Conservation (phyloP, 2,113 vertebrate genomes). For the Lycaon pictus region DNA sequence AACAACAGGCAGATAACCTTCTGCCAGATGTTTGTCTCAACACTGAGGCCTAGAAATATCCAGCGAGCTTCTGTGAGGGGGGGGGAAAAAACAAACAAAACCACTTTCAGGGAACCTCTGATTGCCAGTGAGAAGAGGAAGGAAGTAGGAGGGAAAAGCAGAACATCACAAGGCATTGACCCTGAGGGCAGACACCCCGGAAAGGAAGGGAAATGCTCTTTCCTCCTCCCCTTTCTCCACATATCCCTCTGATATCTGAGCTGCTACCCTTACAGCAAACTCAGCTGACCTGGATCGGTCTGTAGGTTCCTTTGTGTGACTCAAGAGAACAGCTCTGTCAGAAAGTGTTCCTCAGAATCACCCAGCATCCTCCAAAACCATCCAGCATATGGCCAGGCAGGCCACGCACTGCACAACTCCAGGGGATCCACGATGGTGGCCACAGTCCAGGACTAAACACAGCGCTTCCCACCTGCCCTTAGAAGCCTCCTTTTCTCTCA, state of each 20-base stretch:
- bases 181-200: neutral
- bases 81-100: neutral
- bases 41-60: neutral
- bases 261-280: neutral
- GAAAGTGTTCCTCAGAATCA: neutral
- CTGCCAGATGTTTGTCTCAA: neutral
- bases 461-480: neutral
- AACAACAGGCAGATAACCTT: neutral
- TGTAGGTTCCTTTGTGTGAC: neutral
- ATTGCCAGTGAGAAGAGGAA: neutral
- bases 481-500: neutral
- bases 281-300: neutral
- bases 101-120: neutral
- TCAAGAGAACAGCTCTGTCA: neutral
- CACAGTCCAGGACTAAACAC: neutral
- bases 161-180: neutral
- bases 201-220: slow-evolving; percentile 23
- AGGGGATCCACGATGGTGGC: neutral
- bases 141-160: slow-evolving; percentile 12
- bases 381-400: neutral
- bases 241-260: neutral
- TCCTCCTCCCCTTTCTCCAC: neutral
- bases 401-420: fast-evolving
- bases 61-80: neutral
- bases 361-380: neutral